Evolutionary conservation across 2,888 invertebrate species (phyloP), one percentile per base, ranked within the genome.

Genomic region (Nebria salina): DNA sequence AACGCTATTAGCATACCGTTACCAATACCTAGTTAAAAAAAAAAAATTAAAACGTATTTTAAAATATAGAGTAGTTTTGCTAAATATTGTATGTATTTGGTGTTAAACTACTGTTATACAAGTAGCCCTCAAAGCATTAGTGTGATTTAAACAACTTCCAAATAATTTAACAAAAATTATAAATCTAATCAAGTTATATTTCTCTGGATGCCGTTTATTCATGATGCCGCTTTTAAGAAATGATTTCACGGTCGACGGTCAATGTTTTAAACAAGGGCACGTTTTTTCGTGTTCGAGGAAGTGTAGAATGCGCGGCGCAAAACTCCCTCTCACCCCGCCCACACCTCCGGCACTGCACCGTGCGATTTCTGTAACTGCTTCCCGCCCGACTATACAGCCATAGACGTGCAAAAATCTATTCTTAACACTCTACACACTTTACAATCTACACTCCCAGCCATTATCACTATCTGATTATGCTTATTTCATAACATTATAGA

Each of bases 251-350:
- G 78, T 72, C 73, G 78, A n/a, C 78, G 78, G 72, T 72, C 66
- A 20, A 72, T 72, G 43, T 78, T 77, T 78, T 78, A 65, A 72
- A 78, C 78, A 78, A 78, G 78, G 78, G 78, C 78, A 78, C 77
- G 72, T 78, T 78, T 77, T 78, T 77, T 78, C 78, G 65, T 72
- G 54, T 78, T 78, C 78, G 78, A 78, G 78, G 78, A 78, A 78
- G 78, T 78, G 78, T 73, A 72, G 72, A 73, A 54, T 64, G 65
- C 65, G 78, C 41, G 65, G 78, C 73, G 73, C 20, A n/a, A 64
- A 26, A 20, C 42, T 20, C 20, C 72, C 65, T 34, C 73, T 25
- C 20, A n/a, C 72, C 73, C 41, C 78, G 20, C 64, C 54, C 15
- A 15, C 78, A n/a, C 65, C 78, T 41, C 73, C 73, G 65, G 72